Evolutionary conservation across 2,888 invertebrate genomes (phyloP).

Genomic region (Drepanosiphum platanoidis): DNA sequence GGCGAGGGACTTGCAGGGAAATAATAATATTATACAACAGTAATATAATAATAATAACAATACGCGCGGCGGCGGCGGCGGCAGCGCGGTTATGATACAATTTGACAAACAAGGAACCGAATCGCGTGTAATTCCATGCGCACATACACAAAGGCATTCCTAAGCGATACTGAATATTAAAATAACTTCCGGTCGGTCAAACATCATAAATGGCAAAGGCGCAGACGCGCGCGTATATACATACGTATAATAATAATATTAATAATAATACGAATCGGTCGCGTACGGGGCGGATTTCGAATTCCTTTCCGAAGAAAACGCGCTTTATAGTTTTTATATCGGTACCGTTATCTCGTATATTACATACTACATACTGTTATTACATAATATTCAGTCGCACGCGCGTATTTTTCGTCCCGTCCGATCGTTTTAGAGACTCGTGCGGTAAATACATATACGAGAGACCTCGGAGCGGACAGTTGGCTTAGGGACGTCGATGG

Average conservation of each 20-base stretch:
- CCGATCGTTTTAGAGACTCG: background rate
- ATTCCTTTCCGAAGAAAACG: constrained; percentile 20
- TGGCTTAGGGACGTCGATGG: no score
- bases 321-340: constrained; percentile 33
- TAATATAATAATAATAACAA: constrained; percentile 44
- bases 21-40: constrained; percentile 27
- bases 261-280: constrained; percentile 37
- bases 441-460: background rate
- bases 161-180: constrained; percentile 56
- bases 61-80: constrained; percentile 13
- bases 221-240: background rate
- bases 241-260: constrained; percentile 40
- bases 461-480: no score
- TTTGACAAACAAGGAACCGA: constrained; percentile 61
- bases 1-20: constrained; percentile 29
- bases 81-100: constrained; percentile 38
- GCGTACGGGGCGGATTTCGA: constrained; percentile 28
- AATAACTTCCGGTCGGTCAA: constrained; percentile 62
- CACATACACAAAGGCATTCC: constrained; percentile 56
- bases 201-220: constrained; percentile 57
- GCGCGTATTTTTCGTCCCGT: background rate
- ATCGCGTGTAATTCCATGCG: constrained; percentile 43
- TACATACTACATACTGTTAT: background rate
- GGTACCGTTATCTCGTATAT: background rate
- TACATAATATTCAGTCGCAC: no score